These are phyloP conservation scores for Zaprionus nigranus DNA, from an alignment of 1,140 invertebrate species.

Conservation along the genomic window DNA sequence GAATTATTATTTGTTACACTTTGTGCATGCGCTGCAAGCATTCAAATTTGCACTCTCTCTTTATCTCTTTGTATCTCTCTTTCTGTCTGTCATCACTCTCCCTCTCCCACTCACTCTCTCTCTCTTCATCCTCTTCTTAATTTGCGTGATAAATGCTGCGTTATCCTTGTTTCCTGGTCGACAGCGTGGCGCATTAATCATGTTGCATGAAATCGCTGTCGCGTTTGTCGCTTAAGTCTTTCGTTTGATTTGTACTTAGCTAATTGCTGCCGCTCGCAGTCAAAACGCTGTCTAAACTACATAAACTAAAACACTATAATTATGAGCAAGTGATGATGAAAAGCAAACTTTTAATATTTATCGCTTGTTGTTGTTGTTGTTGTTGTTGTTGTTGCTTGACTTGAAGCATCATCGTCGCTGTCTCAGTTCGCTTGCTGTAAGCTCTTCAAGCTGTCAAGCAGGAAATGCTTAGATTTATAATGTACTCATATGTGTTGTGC, in stretches of 20 bases:
- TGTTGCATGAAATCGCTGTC: slow-evolving; percentile 51
- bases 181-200: slow-evolving; percentile 56
- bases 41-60: neutral
- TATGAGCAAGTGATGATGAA: slow-evolving; percentile 62
- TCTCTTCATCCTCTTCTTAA: neutral
- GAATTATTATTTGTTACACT: slow-evolving; percentile 73
- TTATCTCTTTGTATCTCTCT: neutral
- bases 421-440: slow-evolving; percentile 60
- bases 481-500: slow-evolving; percentile 45
- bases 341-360: slow-evolving; percentile 57
- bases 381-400: slow-evolving; percentile 45
- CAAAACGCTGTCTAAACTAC: slow-evolving; percentile 63
- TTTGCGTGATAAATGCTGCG: slow-evolving; percentile 9
- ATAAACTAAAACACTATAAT: slow-evolving; percentile 78
- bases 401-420: slow-evolving; percentile 76
- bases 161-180: slow-evolving; percentile 35
- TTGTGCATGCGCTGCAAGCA: slow-evolving; percentile 28
- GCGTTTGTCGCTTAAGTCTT: slow-evolving; percentile 79
- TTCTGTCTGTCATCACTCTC: neutral
- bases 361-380: slow-evolving; percentile 46
- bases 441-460: slow-evolving; percentile 80
- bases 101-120: neutral
- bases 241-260: slow-evolving; percentile 79
- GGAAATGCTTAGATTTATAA: slow-evolving; percentile 82
- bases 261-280: slow-evolving; percentile 76